These are phyloP conservation scores for Drosophila albomicans DNA, from an alignment of 1,140 invertebrate species.

Conservation along the genomic window DNA sequence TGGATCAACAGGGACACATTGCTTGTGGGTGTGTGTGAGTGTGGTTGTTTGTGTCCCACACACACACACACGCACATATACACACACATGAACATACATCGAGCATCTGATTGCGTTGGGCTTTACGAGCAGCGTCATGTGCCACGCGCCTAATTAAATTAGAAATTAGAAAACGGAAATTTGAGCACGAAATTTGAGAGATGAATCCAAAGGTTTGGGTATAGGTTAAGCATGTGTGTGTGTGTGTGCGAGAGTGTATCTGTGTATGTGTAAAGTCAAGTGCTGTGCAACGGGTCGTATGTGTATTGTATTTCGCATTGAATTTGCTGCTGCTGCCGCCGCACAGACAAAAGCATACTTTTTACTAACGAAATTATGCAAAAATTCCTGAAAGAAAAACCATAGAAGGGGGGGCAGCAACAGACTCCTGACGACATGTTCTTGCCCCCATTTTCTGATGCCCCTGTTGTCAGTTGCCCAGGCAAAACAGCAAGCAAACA, in stretches of 20 bases:
- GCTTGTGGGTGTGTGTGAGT: conserved; percentile 18
- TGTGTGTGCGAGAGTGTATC: neutral
- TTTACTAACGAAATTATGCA: conserved; percentile 69
- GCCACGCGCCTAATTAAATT: conserved; percentile 78
- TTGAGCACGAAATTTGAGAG: conserved; percentile 45
- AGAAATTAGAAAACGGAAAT: conserved; percentile 67
- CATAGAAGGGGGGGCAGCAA: neutral
- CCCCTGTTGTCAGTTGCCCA: neutral
- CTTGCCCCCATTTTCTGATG: conserved; percentile 3
- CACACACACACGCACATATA: neutral
- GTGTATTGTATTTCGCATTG: conserved; percentile 40
- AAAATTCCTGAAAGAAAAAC: conserved; percentile 50
- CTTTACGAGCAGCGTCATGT: conserved; percentile 30
- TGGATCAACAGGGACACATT: conserved; percentile 56
- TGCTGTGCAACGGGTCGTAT: conserved; percentile 19
- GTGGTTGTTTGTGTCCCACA: conserved; percentile 5
- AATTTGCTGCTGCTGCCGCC: conserved; percentile 26
- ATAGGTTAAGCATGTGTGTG: neutral
- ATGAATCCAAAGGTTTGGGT: neutral
- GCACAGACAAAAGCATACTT: conserved; percentile 70
- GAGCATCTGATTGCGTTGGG: conserved; percentile 50
- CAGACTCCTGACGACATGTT: neutral
- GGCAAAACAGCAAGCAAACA: conserved; percentile 46
- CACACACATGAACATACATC: neutral
- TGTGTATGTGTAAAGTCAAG: conserved; percentile 17